Base-by-base conservation (phyloP, 37 sponge, comb jelly and placozoan species). In the Tethya wilhelma region DNA sequence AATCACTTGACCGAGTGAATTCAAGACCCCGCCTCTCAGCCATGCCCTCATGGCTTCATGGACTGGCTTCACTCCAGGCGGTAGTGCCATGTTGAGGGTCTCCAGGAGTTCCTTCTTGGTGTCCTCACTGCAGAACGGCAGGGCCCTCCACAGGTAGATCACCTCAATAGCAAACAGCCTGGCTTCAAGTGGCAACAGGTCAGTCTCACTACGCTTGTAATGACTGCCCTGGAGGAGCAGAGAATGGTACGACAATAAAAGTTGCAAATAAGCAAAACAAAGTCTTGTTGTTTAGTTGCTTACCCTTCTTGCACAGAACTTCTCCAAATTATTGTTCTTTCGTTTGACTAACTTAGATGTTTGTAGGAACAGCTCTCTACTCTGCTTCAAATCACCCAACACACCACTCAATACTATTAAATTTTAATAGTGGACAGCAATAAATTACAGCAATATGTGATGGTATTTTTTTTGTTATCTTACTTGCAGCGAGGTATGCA, bases 61-160 rank as follows among this genome's bases (percentile, higher is more conserved):
- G 57, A 87, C 79, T 22, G 81, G 75, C 43, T 74, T 62, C 11
- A 60, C 84, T 28, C 53, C 77, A 46, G 75, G 56, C 22, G 89
- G 76, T 22, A 75, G 60, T 22, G 88, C 77, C 11, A 46, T 28
- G 3, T 84, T 55, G 49, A 92, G 32, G 49, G 57, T 84, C 33
- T 82, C 85, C 68, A 92, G 79, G 40, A 92, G 45, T 56, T 67
- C 46, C 42, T 73, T 63, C 38, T 84, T 87, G 41, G 53, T 70
- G 17, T 38, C 75, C 46, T 49, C 60, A 26, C 72, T 26, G 65
- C 87, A 86, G 83, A 84, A 83, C 2, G 90, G 83, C 0, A 93
- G 79, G 23, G 91, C 93, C 30, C 93, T 77, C 93, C 93, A 93
- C 29, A 93, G 74, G 65, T 93, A 93, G 78, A 93, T 56, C n/a